Conservation (phyloP, 2,888 invertebrate species). For the Coronaproctus castanopsis region DNA sequence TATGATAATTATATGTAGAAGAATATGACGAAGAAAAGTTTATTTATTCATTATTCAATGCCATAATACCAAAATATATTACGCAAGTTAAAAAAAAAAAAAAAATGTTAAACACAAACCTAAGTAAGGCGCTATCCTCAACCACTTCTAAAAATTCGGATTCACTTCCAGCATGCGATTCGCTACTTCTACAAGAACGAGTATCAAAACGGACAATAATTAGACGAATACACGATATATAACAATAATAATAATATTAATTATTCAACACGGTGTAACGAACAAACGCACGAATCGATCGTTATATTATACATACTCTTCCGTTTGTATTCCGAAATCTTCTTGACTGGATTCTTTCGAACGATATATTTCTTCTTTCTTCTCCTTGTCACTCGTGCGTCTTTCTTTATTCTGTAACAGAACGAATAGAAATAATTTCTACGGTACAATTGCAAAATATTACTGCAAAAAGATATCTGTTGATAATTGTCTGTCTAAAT, state of each 20-base stretch:
- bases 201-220: neutral
- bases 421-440: neutral
- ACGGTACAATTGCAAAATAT: neutral
- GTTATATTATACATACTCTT: constrained; percentile 27
- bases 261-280: too few species aligned
- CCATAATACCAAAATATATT: too few species aligned
- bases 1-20: too few species aligned
- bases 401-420: constrained; percentile 7
- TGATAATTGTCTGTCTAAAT: too few species aligned
- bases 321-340: constrained; percentile 28
- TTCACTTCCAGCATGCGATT: constrained; percentile 11
- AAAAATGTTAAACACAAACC: too few species aligned
- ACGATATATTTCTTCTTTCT: constrained; percentile 8
- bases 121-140: constrained; percentile 3
- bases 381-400: constrained; percentile 7
- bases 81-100: too few species aligned
- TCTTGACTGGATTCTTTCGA: constrained; percentile 35
- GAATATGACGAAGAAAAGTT: too few species aligned
- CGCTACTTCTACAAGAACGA: neutral
- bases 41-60: too few species aligned
- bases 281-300: too few species aligned
- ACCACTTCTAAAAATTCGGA: constrained; percentile 7
- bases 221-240: neutral
- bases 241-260: too few species aligned
- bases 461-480: too few species aligned